phyloP scores from a whole-genome alignment of 92 coral and sea anemone species.

The Actinostola sp. region DNA sequence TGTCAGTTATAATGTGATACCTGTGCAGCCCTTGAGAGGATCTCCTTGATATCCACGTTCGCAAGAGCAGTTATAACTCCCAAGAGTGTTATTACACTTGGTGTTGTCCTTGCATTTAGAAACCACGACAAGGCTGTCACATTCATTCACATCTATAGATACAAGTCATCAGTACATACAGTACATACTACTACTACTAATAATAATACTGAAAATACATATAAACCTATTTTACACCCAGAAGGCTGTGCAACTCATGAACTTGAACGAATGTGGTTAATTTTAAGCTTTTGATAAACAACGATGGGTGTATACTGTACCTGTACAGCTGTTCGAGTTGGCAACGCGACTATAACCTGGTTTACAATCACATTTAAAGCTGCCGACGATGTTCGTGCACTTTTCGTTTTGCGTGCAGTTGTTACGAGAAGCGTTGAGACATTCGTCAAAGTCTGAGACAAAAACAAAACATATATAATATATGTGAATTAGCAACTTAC shows the following conservation, averaged over 20 bases:
- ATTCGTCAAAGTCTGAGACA: slow-evolving; percentile 72
- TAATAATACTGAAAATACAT: no score
- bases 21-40: slow-evolving; percentile 63
- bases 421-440: slow-evolving; percentile 18
- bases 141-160: slow-evolving; percentile 1
- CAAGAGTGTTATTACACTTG: slow-evolving; percentile 30
- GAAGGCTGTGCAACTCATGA: no score
- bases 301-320: slow-evolving; percentile 13
- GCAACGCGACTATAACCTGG: slow-evolving; percentile 19
- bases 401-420: slow-evolving; percentile 40
- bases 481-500: neutral
- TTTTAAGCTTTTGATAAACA: no score
- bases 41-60: slow-evolving; percentile 61
- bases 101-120: slow-evolving; percentile 35
- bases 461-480: neutral
- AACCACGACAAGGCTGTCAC: neutral
- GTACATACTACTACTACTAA: no score
- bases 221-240: no score
- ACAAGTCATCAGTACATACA: neutral
- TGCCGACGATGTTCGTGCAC: slow-evolving; percentile 56
- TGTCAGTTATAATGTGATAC: slow-evolving; percentile 17
- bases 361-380: slow-evolving; percentile 55
- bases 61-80: slow-evolving; percentile 52
- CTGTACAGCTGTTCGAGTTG: slow-evolving; percentile 50
- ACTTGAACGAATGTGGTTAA: no score